phyloP scores from a whole-genome alignment of 2,113 vertebrate species.

The Zeus faber region DNA sequence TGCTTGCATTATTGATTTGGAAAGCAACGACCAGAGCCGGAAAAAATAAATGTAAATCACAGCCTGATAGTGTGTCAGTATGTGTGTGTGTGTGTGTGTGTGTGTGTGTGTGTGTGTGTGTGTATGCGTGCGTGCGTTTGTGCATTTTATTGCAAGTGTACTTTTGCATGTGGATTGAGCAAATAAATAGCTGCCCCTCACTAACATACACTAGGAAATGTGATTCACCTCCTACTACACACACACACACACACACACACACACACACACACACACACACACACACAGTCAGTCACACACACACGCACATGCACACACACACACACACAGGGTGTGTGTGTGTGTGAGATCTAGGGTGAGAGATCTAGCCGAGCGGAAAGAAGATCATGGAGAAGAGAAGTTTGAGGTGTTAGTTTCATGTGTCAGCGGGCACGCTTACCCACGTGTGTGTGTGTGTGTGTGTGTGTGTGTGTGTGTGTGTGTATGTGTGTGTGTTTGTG shows the following conservation, averaged over 20 bases:
- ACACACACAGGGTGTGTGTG: too few relatives aligned
- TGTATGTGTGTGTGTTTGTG: background rate
- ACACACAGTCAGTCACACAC: slow-evolving; percentile 10
- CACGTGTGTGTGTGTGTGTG: background rate
- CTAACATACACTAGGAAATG: too few relatives aligned
- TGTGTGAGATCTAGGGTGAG: too few relatives aligned
- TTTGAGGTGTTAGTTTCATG: too few relatives aligned
- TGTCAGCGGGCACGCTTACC: too few relatives aligned
- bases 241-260: background rate
- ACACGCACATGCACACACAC: slow-evolving; percentile 14
- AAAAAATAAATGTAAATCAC: slow-evolving; percentile 26
- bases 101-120: background rate
- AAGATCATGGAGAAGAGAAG: too few relatives aligned
- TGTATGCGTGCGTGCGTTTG: background rate
- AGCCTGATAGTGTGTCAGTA: slow-evolving; percentile 3
- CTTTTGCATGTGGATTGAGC: background rate
- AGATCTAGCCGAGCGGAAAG: too few relatives aligned
- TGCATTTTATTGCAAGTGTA: too few relatives aligned
- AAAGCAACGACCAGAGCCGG: slow-evolving; percentile 12
- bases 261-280: background rate
- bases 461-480: background rate
- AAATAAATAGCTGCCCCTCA: slow-evolving; percentile 23
- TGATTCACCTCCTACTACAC: too few relatives aligned
- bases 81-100: slow-evolving; percentile 1
- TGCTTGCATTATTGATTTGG: slow-evolving; percentile 38